Evolutionary conservation across 2,113 vertebrate species (phyloP).

Genomic region (Asarcornis scutulata): DNA sequence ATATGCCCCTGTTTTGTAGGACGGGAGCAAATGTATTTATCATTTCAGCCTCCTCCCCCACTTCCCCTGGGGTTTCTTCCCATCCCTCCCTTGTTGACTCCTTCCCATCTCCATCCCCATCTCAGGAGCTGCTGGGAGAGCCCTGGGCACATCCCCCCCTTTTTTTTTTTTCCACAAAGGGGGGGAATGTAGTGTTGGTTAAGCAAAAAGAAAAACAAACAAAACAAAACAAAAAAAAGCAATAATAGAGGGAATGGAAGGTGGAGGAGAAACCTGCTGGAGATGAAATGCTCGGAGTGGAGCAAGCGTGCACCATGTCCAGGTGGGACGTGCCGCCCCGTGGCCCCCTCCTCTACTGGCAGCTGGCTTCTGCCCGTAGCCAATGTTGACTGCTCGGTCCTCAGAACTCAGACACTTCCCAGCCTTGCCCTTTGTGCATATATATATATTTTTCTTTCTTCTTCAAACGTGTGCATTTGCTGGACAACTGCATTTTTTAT

Average conservation of each 20-base stretch:
- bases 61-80: neutral
- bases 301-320: neutral
- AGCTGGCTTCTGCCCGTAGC: conserved; percentile 64
- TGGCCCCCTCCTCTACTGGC: conserved; percentile 38
- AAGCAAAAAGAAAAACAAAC: neutral
- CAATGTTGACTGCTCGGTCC: neutral
- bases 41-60: neutral
- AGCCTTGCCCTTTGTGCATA: conserved; percentile 22
- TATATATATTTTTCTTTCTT: conserved; percentile 10
- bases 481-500: conserved; percentile 82
- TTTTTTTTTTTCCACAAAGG: neutral
- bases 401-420: neutral
- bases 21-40: conserved; percentile 10
- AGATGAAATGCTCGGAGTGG: neutral
- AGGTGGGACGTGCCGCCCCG: rapidly evolving
- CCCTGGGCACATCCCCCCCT: neutral
- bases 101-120: neutral
- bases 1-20: conserved; percentile 19
- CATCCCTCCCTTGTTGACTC: neutral
- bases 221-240: neutral
- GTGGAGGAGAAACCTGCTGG: neutral
- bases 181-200: neutral
- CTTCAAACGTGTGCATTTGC: conserved; percentile 80
- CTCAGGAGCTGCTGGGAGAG: neutral
- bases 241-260: neutral